Percentiles rank a stretch among this genome's conserved stretches.
Evolutionary conservation across 2,113 vertebrate species (phyloP).

Genomic region (Tor tambroides): DNA sequence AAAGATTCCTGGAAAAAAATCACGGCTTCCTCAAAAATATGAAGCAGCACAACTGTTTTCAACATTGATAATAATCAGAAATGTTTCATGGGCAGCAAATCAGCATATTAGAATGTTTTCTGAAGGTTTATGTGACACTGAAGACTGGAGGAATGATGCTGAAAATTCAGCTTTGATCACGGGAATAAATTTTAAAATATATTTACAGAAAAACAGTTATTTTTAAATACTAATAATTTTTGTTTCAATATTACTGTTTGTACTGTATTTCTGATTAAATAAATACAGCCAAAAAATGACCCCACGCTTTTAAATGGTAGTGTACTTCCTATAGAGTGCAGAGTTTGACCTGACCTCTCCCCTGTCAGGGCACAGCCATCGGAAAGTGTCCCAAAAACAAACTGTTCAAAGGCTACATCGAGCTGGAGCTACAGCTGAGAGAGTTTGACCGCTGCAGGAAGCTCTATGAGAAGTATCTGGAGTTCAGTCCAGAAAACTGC

Average conservation of each 20-base stretch:
- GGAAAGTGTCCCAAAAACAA: slow-evolving; percentile 98
- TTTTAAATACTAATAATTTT: not conserved
- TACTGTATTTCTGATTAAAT: not conserved
- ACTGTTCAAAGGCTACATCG: slow-evolving; percentile 97
- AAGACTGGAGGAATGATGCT: not conserved
- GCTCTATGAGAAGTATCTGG: slow-evolving; percentile 96
- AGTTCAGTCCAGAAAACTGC: slow-evolving; percentile 95
- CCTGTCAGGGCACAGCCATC: slow-evolving; percentile 86
- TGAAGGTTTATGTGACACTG: not conserved
- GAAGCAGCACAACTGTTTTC: not conserved
- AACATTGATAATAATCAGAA: not conserved
- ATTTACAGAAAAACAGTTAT: not conserved
- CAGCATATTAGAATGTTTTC: not conserved
- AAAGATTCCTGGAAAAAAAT: not conserved
- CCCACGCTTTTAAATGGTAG: not conserved
- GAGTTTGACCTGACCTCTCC: not conserved
- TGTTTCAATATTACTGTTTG: not conserved
- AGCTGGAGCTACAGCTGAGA: slow-evolving; percentile 91
- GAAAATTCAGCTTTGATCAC: not conserved
- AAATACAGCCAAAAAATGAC: not conserved
- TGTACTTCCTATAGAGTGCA: not conserved
- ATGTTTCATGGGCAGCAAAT: not conserved
- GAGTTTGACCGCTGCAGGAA: slow-evolving; percentile 98
- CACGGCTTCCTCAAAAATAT: not conserved
- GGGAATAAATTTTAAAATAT: not conserved